phyloP scores from a whole-genome alignment of 2,113 vertebrate species.

The Redunca redunca region DNA sequence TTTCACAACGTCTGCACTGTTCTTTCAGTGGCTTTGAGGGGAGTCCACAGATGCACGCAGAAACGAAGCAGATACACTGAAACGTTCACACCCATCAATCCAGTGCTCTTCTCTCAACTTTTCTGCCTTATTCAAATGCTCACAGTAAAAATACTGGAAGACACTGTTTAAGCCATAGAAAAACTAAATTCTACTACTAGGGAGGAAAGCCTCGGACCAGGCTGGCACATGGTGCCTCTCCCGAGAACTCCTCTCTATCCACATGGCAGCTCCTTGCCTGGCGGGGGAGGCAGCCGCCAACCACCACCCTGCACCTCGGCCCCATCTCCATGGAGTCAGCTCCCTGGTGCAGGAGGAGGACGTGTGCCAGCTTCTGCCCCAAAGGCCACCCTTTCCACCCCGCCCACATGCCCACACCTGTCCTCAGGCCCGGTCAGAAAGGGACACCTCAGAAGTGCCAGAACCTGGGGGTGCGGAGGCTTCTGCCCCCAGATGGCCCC shows the following conservation, averaged over 20 bases:
- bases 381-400: not conserved
- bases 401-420: not conserved
- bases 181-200: not conserved
- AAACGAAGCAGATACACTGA: not conserved
- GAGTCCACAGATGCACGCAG: not conserved
- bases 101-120: not conserved
- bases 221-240: not conserved
- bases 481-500: not conserved
- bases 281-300: not conserved
- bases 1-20: not conserved
- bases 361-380: not conserved
- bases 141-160: not conserved
- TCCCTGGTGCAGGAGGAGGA: not conserved
- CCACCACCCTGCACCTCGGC: not conserved
- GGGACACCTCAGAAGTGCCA: not conserved
- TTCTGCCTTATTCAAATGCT: not conserved
- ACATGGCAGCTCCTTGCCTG: not conserved
- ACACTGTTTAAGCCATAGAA: not conserved
- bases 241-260: not conserved
- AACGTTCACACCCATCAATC: not conserved
- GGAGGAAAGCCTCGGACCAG: not conserved
- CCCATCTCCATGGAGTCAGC: not conserved
- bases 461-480: not conserved
- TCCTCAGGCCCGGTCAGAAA: not conserved
- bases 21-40: not conserved